Evolutionary conservation across 2,113 vertebrate species (phyloP).

Genomic region (Hippopotamus amphibius): DNA sequence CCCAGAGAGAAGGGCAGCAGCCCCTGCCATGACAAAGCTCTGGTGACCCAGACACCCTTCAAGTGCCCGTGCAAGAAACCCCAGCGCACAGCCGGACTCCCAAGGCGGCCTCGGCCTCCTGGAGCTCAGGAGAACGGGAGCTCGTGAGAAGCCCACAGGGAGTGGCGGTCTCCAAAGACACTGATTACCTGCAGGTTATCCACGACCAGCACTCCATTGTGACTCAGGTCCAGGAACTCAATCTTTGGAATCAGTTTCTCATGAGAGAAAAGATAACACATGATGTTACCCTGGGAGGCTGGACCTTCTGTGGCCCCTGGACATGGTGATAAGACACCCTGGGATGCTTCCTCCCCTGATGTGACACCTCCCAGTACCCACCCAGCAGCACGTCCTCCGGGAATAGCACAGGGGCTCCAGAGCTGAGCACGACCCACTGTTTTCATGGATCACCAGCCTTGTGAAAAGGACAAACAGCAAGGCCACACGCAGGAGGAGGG

Average conservation of each 20-base stretch:
- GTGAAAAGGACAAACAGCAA: neutral
- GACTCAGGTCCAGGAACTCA: constrained; percentile 97
- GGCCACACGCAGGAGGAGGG: neutral
- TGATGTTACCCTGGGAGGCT: neutral
- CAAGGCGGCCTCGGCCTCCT: neutral
- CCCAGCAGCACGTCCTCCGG: neutral
- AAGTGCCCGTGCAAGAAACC: neutral
- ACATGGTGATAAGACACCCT: neutral
- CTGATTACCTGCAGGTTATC: constrained; percentile 96
- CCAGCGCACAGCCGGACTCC: neutral
- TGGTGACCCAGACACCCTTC: neutral
- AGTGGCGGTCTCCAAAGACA: neutral
- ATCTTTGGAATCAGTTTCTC: constrained; percentile 97
- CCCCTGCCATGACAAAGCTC: neutral
- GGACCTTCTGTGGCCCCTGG: neutral
- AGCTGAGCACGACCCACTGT: neutral
- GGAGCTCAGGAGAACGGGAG: rapidly evolving
- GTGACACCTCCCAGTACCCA: neutral
- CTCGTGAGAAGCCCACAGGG: rapidly evolving
- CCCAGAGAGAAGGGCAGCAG: neutral
- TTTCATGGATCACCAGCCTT: neutral
- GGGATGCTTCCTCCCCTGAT: neutral
- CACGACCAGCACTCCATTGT: constrained; percentile 93
- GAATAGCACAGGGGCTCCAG: neutral
- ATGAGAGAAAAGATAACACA: constrained; percentile 65